Evolutionary conservation across 2,888 invertebrate species (phyloP), one percentile per base, ranked within the genome.

Genomic region (Sesia apiformis): DNA sequence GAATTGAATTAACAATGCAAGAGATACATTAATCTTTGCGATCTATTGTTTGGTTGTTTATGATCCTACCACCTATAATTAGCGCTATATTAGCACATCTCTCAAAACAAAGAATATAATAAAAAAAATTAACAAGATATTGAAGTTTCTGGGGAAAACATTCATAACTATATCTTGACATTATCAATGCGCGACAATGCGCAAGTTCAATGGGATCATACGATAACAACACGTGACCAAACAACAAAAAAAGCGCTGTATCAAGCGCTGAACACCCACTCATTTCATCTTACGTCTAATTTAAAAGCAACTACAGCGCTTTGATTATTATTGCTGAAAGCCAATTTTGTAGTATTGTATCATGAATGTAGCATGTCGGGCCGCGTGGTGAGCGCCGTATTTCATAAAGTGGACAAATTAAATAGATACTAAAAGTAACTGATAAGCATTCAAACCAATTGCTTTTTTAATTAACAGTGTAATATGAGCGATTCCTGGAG

Each of bases 141-240:
- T 46, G 8, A 46, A 46, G 41, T 8, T 46, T n/a, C 23, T n/a
- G 46, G 4, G 46, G 46, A 46, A 46, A 4, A 46, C 46, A 46
- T 46, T 23, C n/a, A 46, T 46, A 46, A 46, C 23, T 4, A 5
- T 50, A 50, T 38, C 50, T 50, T 8, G 38, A 50, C 7, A 38
- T 39, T 50, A 50, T 50, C 50, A 39, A 50, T 46, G 3, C 46
- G 23, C 63, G 60, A 67, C 50, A 39, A 50, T 46, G 3, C 46
- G 23, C 63, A 60, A 67, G 67, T 67, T 72, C 69, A 71, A 56
- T 59, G 65, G 69, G 74, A 74, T 76, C 76, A 66, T 66, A 66
- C 69, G 72, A 72, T 70, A 23, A 23, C 58, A 56, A 58, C 54
- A n/a, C 46, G 8, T 5, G 46, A 3, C 4, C n/a, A 38, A 56